These are phyloP conservation scores for Falco concolor DNA, from an alignment of 2,797 vertebrate species.

Conservation along the genomic window DNA sequence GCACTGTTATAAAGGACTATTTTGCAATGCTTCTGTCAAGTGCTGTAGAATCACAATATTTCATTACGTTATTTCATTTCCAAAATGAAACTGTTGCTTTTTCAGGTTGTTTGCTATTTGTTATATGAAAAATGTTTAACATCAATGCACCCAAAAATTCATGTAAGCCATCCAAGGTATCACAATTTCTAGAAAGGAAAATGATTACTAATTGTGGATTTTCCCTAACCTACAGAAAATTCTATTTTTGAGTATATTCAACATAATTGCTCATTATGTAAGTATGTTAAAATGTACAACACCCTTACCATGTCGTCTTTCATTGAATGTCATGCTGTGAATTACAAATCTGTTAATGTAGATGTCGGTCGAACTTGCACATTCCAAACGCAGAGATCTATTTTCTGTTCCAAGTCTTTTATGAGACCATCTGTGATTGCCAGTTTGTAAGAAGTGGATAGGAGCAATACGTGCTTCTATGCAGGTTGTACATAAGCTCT, in stretches of 20 bases:
- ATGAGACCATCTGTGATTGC: slow-evolving; percentile 42
- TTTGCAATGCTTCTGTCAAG: not conserved
- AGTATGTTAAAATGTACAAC: slow-evolving; percentile 56
- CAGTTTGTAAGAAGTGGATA: slow-evolving; percentile 22
- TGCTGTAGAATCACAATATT: not conserved
- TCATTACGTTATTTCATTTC: not conserved
- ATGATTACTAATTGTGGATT: not conserved
- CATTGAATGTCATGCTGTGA: slow-evolving; percentile 41
- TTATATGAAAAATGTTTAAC: not conserved
- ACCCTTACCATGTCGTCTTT: slow-evolving; percentile 15
- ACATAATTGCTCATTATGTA: slow-evolving; percentile 46
- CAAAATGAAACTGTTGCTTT: not conserved
- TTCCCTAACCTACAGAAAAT: slow-evolving; percentile 14
- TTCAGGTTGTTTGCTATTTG: not conserved
- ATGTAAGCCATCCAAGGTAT: not conserved
- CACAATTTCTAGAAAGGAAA: not conserved
- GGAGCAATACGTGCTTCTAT: not conserved
- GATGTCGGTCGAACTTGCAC: slow-evolving; percentile 35
- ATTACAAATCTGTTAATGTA: slow-evolving; percentile 54
- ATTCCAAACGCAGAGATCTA: slow-evolving; percentile 42
- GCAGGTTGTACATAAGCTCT: slow-evolving; percentile 10
- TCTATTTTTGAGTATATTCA: slow-evolving; percentile 25
- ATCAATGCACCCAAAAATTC: not conserved
- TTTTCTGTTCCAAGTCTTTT: slow-evolving; percentile 55
- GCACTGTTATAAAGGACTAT: not conserved